Conservation (phyloP, 2,797 vertebrate genomes). For the Girardinus metallicus region DNA sequence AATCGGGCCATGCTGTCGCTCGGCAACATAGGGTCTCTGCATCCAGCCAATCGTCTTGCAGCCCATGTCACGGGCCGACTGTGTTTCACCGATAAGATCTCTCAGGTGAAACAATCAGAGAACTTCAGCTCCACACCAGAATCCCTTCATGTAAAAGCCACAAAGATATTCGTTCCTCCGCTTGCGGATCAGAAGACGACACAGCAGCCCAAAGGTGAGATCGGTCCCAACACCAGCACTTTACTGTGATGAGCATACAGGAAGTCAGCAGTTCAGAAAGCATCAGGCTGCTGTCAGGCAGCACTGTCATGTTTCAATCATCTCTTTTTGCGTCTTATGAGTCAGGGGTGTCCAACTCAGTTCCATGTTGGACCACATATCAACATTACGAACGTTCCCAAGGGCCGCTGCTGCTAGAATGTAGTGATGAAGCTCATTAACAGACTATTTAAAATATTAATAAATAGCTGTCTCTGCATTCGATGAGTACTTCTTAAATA, state of each 20-base stretch:
- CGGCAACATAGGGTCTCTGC: slow-evolving; percentile 93
- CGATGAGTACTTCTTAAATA: too few relatives aligned
- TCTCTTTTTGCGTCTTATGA: neutral
- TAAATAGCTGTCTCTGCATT: too few relatives aligned
- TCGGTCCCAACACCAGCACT: neutral
- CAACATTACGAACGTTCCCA: too few relatives aligned
- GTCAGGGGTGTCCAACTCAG: too few relatives aligned
- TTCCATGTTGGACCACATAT: too few relatives aligned
- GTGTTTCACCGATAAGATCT: slow-evolving; percentile 65
- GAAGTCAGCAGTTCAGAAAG: neutral
- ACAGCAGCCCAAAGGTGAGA: slow-evolving; percentile 40
- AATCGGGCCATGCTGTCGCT: slow-evolving; percentile 91
- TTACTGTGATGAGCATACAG: neutral
- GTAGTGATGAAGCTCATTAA: too few relatives aligned
- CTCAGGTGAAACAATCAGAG: slow-evolving; percentile 60
- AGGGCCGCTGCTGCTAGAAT: too few relatives aligned
- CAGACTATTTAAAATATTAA: too few relatives aligned
- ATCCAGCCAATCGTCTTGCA: slow-evolving; percentile 93
- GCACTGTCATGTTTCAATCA: neutral
- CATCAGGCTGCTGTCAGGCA: neutral
- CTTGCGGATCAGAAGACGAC: slow-evolving; percentile 13
- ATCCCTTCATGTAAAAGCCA: neutral
- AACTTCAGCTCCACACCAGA: neutral
- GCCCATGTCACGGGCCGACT: slow-evolving; percentile 90
- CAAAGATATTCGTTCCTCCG: slow-evolving; percentile 4